Evolutionary conservation across 2,797 vertebrate genomes (phyloP).

Genomic region (Yasuhikotakia modesta): DNA sequence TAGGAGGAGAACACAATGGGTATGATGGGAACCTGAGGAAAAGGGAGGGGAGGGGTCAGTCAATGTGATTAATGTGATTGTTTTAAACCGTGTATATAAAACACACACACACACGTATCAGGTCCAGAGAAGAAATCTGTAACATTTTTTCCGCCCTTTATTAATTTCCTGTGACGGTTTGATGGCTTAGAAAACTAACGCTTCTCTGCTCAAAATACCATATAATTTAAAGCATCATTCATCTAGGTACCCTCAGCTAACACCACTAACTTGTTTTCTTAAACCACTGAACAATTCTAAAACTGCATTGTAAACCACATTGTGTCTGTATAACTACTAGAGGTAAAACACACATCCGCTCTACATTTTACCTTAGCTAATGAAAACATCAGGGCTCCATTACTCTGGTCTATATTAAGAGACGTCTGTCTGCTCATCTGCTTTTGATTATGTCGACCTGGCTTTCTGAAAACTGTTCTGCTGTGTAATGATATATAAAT

Average conservation of each 20-base stretch:
- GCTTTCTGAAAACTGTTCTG: constrained; percentile 3
- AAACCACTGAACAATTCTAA: background rate
- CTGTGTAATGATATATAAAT: background rate
- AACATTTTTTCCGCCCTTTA: no score
- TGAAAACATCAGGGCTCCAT: constrained; percentile 56
- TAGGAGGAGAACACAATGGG: constrained; percentile 94
- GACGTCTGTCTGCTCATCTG: constrained; percentile 35
- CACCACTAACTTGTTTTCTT: background rate
- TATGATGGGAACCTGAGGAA: constrained; percentile 86
- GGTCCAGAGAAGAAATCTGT: no score
- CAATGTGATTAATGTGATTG: no score
- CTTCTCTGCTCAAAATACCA: no score
- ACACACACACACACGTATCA: no score
- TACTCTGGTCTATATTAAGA: constrained; percentile 48
- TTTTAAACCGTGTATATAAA: no score
- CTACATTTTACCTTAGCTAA: constrained; percentile 40
- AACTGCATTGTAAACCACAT: background rate
- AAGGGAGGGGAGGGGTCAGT: background rate
- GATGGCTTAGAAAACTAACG: no score
- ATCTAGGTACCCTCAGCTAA: background rate
- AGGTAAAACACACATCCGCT: background rate
- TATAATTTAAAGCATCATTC: no score
- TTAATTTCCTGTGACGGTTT: no score
- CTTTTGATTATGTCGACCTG: constrained; percentile 29
- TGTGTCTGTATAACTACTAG: background rate